Percentiles rank a stretch among this genome's conserved stretches.
These are phyloP conservation scores for Drosophila albomicans DNA, from an alignment of 1,140 invertebrate species.

Conservation along the genomic window DNA sequence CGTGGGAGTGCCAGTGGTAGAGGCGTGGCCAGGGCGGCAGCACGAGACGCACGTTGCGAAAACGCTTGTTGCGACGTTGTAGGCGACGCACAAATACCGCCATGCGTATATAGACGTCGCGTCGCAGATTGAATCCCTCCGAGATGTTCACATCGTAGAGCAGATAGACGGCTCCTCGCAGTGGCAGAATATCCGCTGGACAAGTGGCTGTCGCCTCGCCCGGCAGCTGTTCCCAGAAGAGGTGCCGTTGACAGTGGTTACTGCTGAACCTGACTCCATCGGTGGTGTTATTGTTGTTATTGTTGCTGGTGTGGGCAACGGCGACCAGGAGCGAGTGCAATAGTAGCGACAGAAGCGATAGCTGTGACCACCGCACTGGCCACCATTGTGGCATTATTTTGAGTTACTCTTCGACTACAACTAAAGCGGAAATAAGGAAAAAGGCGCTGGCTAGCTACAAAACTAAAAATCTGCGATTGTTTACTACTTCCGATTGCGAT, in stretches of 20 bases:
- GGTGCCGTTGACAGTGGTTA: constrained; percentile 27
- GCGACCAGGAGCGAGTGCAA: constrained; percentile 16
- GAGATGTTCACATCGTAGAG: constrained; percentile 97
- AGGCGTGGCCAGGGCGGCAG: constrained; percentile 96
- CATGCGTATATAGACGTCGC: constrained; percentile 97
- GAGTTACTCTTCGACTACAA: constrained; percentile 18
- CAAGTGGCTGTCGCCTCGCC: constrained; percentile 38
- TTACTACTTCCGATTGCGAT: constrained; percentile 21
- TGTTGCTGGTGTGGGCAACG: background rate
- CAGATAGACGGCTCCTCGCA: constrained; percentile 70
- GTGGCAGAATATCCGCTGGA: constrained; percentile 43
- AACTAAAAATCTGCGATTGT: constrained; percentile 17
- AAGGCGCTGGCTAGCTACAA: constrained; percentile 37
- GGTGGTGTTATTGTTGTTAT: constrained; percentile 18
- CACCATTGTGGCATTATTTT: constrained; percentile 43
- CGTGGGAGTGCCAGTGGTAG: constrained; percentile 94
- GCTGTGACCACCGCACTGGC: constrained; percentile 39
- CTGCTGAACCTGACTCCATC: background rate
- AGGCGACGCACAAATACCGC: constrained; percentile 92
- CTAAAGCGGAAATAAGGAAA: constrained; percentile 1
- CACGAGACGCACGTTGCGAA: constrained; percentile 88
- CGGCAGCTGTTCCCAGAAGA: constrained; percentile 30
- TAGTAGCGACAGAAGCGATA: constrained; percentile 26
- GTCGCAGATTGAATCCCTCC: constrained; percentile 98
- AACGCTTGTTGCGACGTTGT: constrained; percentile 85